Conservation (phyloP, 2,113 vertebrate genomes). For the Tamias sibiricus region DNA sequence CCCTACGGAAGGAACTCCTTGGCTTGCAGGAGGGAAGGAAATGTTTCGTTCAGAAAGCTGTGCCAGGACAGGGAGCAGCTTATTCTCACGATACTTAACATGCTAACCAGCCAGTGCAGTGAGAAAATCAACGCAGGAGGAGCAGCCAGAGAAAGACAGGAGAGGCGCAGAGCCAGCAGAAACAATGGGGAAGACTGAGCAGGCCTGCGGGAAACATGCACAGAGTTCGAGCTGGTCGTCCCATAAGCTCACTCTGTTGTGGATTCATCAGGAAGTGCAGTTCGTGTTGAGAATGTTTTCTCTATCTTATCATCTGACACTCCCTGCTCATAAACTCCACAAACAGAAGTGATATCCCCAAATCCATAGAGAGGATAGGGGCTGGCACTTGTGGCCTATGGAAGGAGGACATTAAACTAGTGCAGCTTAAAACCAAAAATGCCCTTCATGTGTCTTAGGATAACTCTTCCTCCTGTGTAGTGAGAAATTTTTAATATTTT, state of each 20-base stretch:
- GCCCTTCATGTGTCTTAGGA: neutral
- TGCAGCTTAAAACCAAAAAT: neutral
- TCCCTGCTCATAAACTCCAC: neutral
- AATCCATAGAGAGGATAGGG: neutral
- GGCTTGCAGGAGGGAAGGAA: conserved; percentile 78
- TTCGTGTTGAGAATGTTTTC: neutral
- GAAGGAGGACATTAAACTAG: neutral
- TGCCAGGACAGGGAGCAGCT: conserved; percentile 76
- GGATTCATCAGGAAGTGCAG: neutral
- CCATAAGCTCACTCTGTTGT: neutral
- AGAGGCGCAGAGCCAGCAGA: conserved; percentile 25
- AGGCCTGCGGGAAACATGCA: neutral
- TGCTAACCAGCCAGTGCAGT: conserved; percentile 47
- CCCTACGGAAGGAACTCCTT: conserved; percentile 78
- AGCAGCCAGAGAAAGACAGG: conserved; percentile 50
- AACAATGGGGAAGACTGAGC: conserved; percentile 27
- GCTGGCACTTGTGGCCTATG: neutral
- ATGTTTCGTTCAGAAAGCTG: conserved; percentile 71
- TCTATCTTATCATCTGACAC: conserved; percentile 6
- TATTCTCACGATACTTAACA: conserved; percentile 76
- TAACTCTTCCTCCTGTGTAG: neutral
- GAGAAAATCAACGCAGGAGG: neutral
- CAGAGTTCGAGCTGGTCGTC: neutral
- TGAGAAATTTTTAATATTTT: conserved; percentile 22
- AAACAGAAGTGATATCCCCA: neutral